These are phyloP conservation scores for Watsonalla cultraria DNA, from an alignment of 2,888 invertebrate species.

Conservation along the genomic window DNA sequence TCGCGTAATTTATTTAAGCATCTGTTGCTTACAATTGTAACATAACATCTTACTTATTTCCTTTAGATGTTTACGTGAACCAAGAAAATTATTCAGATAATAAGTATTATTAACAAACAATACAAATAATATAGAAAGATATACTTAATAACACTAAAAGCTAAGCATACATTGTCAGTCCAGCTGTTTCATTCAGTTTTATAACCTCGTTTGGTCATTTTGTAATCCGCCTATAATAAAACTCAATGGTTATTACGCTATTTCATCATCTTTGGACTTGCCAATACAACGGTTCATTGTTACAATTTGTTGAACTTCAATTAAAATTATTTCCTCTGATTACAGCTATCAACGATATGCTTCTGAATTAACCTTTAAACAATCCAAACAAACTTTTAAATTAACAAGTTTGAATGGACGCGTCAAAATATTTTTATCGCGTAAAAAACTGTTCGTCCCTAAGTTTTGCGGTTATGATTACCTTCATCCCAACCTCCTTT, in stretches of 20 bases:
- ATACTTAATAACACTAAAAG: constrained; percentile 4
- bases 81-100: too few species aligned
- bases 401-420: constrained; percentile 14
- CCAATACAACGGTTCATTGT: constrained; percentile 31
- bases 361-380: constrained; percentile 20
- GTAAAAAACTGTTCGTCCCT: constrained; percentile 27
- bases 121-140: constrained; percentile 1
- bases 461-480: constrained; percentile 63
- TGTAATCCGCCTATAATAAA: constrained; percentile 65
- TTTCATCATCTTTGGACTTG: constrained; percentile 46
- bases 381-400: constrained; percentile 34
- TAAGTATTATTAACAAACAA: too few species aligned
- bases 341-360: constrained; percentile 8
- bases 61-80: too few species aligned
- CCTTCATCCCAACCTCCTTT: constrained; percentile 69
- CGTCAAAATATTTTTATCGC: constrained; percentile 24
- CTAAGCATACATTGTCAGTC: constrained; percentile 50
- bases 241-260: constrained; percentile 55
- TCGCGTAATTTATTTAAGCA: constrained; percentile 21
- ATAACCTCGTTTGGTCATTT: constrained; percentile 59
- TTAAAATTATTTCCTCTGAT: constrained; percentile 20
- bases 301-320: constrained; percentile 20
- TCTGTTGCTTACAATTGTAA: constrained; percentile 15
- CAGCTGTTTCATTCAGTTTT: constrained; percentile 49
- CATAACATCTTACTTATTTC: neutral